These are phyloP conservation scores for Tetraodon nigroviridis DNA, from an alignment of 2,113 vertebrate species.

Conservation along the genomic window DNA sequence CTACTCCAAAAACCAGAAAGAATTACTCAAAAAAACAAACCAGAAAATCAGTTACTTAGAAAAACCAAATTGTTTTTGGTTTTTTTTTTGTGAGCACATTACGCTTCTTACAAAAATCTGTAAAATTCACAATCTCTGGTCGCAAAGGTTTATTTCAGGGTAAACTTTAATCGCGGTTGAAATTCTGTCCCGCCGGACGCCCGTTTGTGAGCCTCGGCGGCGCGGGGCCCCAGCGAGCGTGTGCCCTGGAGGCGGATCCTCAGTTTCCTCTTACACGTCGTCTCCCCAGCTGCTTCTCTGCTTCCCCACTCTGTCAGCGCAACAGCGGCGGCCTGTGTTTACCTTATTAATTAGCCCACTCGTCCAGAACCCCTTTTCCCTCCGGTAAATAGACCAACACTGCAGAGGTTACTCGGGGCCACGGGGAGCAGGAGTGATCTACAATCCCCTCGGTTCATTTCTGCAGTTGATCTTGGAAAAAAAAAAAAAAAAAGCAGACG, in stretches of 20 bases:
- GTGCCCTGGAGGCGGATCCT: background rate
- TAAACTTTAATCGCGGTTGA: too few relatives aligned
- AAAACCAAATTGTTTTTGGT: too few relatives aligned
- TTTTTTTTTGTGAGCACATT: too few relatives aligned
- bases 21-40: too few relatives aligned
- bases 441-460: too few relatives aligned
- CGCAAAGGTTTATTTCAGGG: too few relatives aligned
- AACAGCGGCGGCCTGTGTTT: constrained; percentile 48
- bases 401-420: constrained; percentile 38
- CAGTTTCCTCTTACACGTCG: constrained; percentile 1
- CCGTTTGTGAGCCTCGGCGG: too few relatives aligned
- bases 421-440: background rate
- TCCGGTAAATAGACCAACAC: constrained; percentile 59
- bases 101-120: too few relatives aligned
- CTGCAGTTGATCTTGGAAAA: background rate
- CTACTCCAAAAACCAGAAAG: too few relatives aligned
- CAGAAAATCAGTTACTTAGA: too few relatives aligned
- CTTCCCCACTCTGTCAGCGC: constrained; percentile 45
- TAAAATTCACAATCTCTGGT: too few relatives aligned
- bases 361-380: constrained; percentile 67
- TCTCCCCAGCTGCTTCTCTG: constrained; percentile 21
- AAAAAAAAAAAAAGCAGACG: background rate
- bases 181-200: too few relatives aligned
- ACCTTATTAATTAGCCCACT: constrained; percentile 70
- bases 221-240: background rate